Evolutionary conservation across 2,797 vertebrate species (phyloP), one percentile per base, ranked within the genome.

Genomic region (Pseudochromis fuscus): DNA sequence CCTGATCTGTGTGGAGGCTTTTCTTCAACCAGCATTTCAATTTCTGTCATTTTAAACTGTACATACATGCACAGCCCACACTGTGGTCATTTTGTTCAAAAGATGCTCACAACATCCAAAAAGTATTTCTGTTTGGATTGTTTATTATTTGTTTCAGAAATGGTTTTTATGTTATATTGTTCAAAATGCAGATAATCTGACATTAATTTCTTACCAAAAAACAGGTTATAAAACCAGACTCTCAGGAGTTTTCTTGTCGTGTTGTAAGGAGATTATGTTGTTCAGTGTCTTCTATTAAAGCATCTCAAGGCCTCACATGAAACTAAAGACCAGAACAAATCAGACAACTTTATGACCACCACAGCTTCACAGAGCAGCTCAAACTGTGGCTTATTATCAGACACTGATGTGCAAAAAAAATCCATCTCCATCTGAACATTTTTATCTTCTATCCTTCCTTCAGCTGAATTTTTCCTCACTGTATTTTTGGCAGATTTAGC

Each of bases 1-100:
- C 75, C 66, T 83, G 87, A 87, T 86, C 81, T 76, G 38, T 75
- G 85, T 68, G 81, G 67, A 87, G 51, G 75, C 80, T 85, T 86
- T 82, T 56, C 53, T 56, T 46, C 78, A 55, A 67, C 63, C 30
- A 38, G 38, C 15, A 76, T 80, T 85, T 87, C 79, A 78, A 82
- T 77, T 70, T 79, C 78, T 71, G 45, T 64, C 57, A 75, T 45
- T 72, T 74, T n/a, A 24, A 67, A 65, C 7, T 35, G 21, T 72
- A 75, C 45, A n/a, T 30, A 19, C 12, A 45, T 79, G 67, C 58
- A 80, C 62, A 30, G 38, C 31, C 7, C 19, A 42, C 40, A 27
- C 24, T n/a, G 8, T 40, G 7, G 3, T 31, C 13, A 57, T 46
- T 37, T 37, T 1, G 42, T 38, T 18, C 18, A 37, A 11, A 37